Conservation (phyloP, 2,888 invertebrate species). For the Mesochorus sp. region DNA sequence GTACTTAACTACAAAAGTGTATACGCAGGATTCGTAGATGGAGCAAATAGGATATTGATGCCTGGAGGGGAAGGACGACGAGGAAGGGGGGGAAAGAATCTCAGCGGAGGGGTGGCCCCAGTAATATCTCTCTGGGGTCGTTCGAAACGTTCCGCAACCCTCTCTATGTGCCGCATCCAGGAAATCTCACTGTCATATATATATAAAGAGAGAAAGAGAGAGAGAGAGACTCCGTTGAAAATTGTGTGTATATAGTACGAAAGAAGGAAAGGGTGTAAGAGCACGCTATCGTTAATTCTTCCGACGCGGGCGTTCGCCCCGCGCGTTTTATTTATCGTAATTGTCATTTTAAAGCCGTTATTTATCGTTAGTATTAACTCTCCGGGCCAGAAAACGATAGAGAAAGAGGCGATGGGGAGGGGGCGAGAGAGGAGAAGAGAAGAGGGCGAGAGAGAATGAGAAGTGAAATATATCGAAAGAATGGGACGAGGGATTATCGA, state of each 20-base stretch:
- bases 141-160: constrained; percentile 41
- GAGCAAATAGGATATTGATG: constrained; percentile 21
- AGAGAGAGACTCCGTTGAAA: too few species aligned
- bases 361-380: constrained; percentile 57
- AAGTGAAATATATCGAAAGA: constrained; percentile 24
- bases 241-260: too few species aligned
- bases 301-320: constrained; percentile 52
- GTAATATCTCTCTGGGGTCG: too few species aligned
- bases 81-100: constrained; percentile 38
- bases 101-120: constrained; percentile 8
- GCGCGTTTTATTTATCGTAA: constrained; percentile 63
- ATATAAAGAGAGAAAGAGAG: too few species aligned
- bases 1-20: constrained; percentile 50
- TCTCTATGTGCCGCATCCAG: too few species aligned
- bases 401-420: not conserved
- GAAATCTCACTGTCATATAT: constrained; percentile 37
- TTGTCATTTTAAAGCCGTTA: constrained; percentile 63
- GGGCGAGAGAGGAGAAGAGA: not conserved
- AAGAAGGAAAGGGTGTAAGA: constrained; percentile 39
- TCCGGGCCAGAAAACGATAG: constrained; percentile 20
- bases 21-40: constrained; percentile 16
- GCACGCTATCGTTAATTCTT: constrained; percentile 38
- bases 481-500: constrained; percentile 58
- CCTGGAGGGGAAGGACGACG: constrained; percentile 15
- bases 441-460: constrained; percentile 4